phyloP scores from a whole-genome alignment of 1,140 invertebrate genomes.

The Drosophila pectinifera region DNA sequence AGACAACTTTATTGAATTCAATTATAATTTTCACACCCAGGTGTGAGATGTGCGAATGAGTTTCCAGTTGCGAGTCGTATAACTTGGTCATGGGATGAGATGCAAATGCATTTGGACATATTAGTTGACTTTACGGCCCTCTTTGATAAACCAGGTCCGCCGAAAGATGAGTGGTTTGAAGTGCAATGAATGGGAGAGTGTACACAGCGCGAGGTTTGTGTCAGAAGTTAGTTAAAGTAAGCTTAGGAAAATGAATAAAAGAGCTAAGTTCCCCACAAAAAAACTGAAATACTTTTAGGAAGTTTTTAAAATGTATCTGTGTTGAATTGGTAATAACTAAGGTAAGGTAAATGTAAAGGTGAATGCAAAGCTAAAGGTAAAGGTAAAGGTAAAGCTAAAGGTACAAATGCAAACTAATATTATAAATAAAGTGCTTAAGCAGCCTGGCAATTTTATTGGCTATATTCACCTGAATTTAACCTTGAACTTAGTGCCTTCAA shows the following conservation, averaged over 20 bases:
- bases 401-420: background rate
- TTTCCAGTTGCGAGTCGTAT: slow-evolving; percentile 28
- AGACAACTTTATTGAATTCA: slow-evolving; percentile 80
- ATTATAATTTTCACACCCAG: slow-evolving; percentile 79
- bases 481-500: background rate
- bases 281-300: too few relatives aligned
- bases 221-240: background rate
- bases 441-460: background rate
- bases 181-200: slow-evolving; percentile 25
- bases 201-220: slow-evolving; percentile 22
- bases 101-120: slow-evolving; percentile 68
- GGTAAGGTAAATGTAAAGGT: background rate
- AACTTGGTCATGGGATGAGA: slow-evolving; percentile 20
- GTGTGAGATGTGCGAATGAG: slow-evolving; percentile 51
- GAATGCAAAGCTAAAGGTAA: too few relatives aligned
- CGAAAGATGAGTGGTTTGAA: slow-evolving; percentile 31
- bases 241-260: background rate
- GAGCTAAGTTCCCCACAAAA: too few relatives aligned
- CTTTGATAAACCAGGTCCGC: slow-evolving; percentile 52
- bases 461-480: background rate
- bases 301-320: too few relatives aligned
- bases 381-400: too few relatives aligned
- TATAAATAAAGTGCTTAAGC: background rate
- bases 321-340: too few relatives aligned
- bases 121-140: slow-evolving; percentile 62